Evolutionary conservation across 2,113 vertebrate species (phyloP), one percentile per base, ranked within the genome.

Genomic region (Acanthisitta chloris): DNA sequence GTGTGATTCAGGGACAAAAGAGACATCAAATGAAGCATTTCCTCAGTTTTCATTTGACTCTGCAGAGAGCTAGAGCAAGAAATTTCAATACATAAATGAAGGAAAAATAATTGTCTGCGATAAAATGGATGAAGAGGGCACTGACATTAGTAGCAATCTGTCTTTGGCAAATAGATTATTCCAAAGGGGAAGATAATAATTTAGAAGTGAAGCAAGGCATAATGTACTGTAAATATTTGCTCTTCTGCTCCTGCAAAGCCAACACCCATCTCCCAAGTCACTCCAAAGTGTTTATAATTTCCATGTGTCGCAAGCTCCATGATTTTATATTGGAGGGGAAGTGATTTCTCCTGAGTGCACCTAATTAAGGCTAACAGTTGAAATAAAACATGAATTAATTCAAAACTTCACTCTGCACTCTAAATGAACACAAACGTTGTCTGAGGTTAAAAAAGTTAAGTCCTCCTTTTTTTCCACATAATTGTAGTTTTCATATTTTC

Each of bases 261-360:
- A 92, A 95, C 94, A 96, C 92, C 88, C 86, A 73, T 92, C 72
- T 95, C 88, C 92, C 77, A 92, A 94, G 80, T 97, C 86, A 84
- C 57, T 95, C 86, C 88, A 74, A 95, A 96, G 93, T 94, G 96
- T 96, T 97, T 94, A 94, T 95, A 92, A 96, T 97, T 97, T 96
- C 95, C 95, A 96, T 95, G 91, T 94, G 95, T 97, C 0, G 0
- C 5, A 33, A 92, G 58, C 48, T 77, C 57, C 70, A 86, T 87
- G 74, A 94, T 88, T 94, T 91, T 94, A 70, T 88, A 49, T 94
- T 97, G 67, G 64, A 90, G 54, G 64, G 74, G 92, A 96, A 96
- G 19, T 86, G 59, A 95, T 90, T 95, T 95, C 90, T 96, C 76
- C 57, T 90, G 86, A 93, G 45, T 94, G 67, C 48, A 90, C 91